Evolutionary conservation across 2,797 vertebrate species (phyloP).

Genomic region (Serranus cabrilla): DNA sequence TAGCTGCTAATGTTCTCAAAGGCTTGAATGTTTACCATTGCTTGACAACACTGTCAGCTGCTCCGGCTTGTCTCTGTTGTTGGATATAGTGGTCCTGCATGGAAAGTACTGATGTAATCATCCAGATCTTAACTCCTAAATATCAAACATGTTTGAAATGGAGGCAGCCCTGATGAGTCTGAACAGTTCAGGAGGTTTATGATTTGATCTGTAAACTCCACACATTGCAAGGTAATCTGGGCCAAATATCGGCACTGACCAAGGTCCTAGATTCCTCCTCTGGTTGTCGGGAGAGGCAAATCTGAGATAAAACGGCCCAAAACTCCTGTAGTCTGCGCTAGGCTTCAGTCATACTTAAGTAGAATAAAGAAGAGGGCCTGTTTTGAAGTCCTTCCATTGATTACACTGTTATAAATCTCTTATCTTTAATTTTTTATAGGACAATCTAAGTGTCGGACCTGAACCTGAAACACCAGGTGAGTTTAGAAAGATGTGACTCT

Average conservation of each 20-base stretch:
- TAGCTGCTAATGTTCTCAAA: neutral
- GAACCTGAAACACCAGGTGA: slow-evolving; percentile 80
- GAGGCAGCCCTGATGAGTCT: neutral
- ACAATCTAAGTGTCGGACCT: slow-evolving; percentile 78
- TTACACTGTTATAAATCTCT: neutral
- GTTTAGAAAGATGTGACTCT: no score
- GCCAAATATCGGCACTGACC: no score
- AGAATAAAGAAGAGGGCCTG: neutral
- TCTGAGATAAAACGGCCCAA: no score
- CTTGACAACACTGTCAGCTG: neutral
- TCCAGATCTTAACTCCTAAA: neutral
- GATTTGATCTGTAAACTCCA: no score
- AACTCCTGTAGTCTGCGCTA: no score
- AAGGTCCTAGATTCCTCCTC: no score
- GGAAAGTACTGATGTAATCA: neutral
- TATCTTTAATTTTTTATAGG: slow-evolving; percentile 63
- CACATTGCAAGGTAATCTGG: neutral
- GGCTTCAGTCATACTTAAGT: neutral
- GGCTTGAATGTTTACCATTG: neutral
- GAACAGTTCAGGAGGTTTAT: neutral
- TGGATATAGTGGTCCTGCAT: neutral
- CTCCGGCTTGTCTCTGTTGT: neutral
- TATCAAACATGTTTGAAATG: neutral
- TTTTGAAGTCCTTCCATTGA: neutral
- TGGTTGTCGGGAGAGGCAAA: no score